Evolutionary conservation across 1,140 invertebrate genomes (phyloP), one percentile per base, ranked within the genome.

Genomic region (Ylistrum balloti): DNA sequence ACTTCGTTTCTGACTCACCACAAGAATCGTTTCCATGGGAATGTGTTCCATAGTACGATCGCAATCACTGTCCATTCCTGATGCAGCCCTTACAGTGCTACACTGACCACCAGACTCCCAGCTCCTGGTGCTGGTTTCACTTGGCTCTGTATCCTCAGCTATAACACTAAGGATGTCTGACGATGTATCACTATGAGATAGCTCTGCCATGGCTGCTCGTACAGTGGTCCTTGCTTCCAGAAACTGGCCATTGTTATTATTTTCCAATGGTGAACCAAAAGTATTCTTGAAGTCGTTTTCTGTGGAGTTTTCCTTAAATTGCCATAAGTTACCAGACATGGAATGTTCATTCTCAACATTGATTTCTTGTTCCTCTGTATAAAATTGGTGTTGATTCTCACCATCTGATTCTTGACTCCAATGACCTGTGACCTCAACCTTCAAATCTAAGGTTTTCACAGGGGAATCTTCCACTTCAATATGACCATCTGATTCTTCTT

Each of bases 111-210:
- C 86, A 35, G 35, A 35, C 11, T 87, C 86, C 56, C 56, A 74
- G 56, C 56, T 74, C 33, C 87, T 85, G 33, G 87, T 88, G 22
- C 86, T 87, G 2, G 86, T 33, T n/a, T 90, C 89, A 74, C 87
- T 91, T 34, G 87, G 41, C 28, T 90, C 89, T 13, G 35, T 88
- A 86, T 91, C 91, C 56, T 91, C 91, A n/a, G 86, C 32, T 11
- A 91, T 91, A n/a, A 91, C 35, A 90, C 91, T 91, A 0, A 91
- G 32, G n/a, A 85, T 74, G 86, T 91, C 91, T 56, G 91, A 91
- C 48, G 89, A 89, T 45, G 48, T 90, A 33, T 87, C 9, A 34
- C 87, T 33, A 85, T 33, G 88, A 22, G 22, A 35, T 33, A 17
- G 35, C 33, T 86, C 34, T 88, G 17, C 41, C 89, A 90, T 74